phyloP scores from a whole-genome alignment of 2,888 invertebrate genomes.

The Drosophila melanosoma region DNA sequence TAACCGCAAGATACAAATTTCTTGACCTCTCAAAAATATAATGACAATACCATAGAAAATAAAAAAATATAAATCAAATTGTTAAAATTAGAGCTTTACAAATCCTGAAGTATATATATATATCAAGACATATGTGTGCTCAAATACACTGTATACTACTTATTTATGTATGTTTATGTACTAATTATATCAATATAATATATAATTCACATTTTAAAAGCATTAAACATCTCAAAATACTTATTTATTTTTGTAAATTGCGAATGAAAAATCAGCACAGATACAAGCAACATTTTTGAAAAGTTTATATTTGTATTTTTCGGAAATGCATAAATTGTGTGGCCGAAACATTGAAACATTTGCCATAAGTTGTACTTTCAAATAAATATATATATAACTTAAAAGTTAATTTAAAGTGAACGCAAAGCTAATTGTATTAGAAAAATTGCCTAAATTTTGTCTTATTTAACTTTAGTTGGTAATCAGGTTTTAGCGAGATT shows the following conservation, averaged over 20 bases:
- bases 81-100: constrained; percentile 25
- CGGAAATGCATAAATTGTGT: constrained; percentile 32
- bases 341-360: constrained; percentile 5
- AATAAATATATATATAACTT: constrained; percentile 5
- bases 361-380: constrained; percentile 25
- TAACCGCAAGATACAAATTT: constrained; percentile 50
- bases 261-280: constrained; percentile 25
- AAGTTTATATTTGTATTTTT: constrained; percentile 40
- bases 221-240: constrained; percentile 18
- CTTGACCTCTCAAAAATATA: constrained; percentile 64
- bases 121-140: constrained; percentile 9
- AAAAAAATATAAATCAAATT: constrained; percentile 11
- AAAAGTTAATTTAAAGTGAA: constrained; percentile 24
- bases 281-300: constrained; percentile 17
- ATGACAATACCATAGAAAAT: constrained; percentile 62
- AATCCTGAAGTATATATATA: constrained; percentile 25
- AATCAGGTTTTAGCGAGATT: constrained; percentile 3
- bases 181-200: constrained; percentile 24
- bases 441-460: constrained; percentile 15
- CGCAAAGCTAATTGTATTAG: constrained; percentile 27
- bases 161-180: constrained; percentile 30
- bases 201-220: constrained; percentile 20
- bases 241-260: constrained; percentile 29
- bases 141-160: constrained; percentile 25
- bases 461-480: constrained; percentile 24